These are phyloP conservation scores for Halichoerus grypus DNA, from an alignment of 2,113 vertebrate species.

Conservation along the genomic window DNA sequence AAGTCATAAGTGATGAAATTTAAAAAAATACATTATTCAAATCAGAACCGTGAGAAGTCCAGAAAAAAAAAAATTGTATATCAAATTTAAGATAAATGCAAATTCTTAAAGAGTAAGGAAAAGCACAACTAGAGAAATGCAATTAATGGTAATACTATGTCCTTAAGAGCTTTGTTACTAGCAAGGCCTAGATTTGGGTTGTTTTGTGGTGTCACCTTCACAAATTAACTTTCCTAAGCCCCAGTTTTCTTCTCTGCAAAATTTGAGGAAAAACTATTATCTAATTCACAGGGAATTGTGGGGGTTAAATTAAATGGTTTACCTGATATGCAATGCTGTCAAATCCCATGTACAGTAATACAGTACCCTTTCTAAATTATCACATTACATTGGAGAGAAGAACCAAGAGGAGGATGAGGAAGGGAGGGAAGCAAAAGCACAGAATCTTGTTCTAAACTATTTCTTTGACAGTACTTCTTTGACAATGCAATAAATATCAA, in stretches of 20 bases:
- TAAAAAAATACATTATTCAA: background rate
- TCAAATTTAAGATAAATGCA: background rate
- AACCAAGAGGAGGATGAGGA: background rate
- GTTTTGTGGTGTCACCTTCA: background rate
- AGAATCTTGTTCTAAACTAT: background rate
- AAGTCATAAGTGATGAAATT: background rate
- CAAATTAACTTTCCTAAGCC: background rate
- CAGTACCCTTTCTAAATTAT: background rate
- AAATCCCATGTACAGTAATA: background rate
- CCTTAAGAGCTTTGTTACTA: background rate
- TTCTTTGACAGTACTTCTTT: background rate
- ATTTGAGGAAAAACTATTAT: background rate
- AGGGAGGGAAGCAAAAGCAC: background rate
- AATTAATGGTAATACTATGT: background rate
- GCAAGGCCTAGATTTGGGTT: background rate
- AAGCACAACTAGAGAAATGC: constrained; percentile 18
- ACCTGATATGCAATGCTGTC: background rate
- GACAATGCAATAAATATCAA: background rate
- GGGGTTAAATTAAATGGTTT: background rate
- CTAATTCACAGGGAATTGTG: background rate
- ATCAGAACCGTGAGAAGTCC: background rate
- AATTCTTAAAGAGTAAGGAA: background rate
- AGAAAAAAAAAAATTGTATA: background rate
- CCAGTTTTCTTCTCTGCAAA: background rate
- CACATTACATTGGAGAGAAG: background rate